Percentiles rank a stretch among this genome's conserved stretches.
Conservation (phyloP, 2,888 invertebrate genomes). For the Amblyteles armatorius region DNA sequence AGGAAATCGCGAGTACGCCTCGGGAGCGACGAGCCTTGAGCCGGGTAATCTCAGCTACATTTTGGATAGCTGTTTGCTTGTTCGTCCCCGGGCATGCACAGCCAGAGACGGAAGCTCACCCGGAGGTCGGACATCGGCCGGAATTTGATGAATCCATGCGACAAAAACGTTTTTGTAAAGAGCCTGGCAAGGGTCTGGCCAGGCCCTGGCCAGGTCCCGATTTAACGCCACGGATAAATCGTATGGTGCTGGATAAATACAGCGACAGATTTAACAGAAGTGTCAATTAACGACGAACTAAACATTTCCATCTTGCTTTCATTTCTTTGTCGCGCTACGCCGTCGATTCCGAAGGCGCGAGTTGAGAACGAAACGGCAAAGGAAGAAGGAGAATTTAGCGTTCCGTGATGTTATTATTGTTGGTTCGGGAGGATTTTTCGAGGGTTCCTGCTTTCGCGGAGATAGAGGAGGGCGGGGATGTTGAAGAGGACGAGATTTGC, state of each 20-base stretch:
- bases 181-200: too few relatives aligned
- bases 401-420: slow-evolving; percentile 41
- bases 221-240: too few relatives aligned
- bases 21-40: not conserved
- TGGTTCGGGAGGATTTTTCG: slow-evolving; percentile 32
- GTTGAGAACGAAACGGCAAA: not conserved
- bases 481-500: slow-evolving; percentile 24
- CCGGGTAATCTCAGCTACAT: not conserved
- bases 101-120: too few relatives aligned
- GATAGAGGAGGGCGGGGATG: not conserved
- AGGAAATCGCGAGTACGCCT: slow-evolving; percentile 9
- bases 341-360: not conserved
- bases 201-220: too few relatives aligned
- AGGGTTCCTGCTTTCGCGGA: slow-evolving; percentile 25
- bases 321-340: not conserved
- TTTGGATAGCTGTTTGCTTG: not conserved
- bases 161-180: too few relatives aligned
- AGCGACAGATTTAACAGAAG: not conserved
- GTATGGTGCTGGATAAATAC: not conserved
- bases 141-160: too few relatives aligned
- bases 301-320: not conserved
- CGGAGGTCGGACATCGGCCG: too few relatives aligned
- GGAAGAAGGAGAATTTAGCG: slow-evolving; percentile 12
- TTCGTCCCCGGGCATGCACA: too few relatives aligned
- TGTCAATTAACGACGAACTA: not conserved